Evolutionary conservation across 2,888 invertebrate genomes (phyloP).

Genomic region (Entomobrya multifasciata): DNA sequence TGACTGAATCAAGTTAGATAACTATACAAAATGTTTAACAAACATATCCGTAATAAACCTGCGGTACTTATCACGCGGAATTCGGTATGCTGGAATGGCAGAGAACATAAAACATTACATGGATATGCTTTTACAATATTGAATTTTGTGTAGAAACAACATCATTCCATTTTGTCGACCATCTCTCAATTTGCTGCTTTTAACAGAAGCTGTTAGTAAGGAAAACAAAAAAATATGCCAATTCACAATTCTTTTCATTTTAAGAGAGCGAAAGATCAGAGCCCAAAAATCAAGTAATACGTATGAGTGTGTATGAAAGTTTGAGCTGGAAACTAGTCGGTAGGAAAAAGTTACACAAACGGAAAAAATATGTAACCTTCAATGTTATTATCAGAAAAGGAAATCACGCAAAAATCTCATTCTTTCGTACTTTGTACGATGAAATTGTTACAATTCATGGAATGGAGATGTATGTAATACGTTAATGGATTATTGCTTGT

Average conservation of each 20-base stretch:
- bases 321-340: too few species aligned
- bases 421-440: too few species aligned
- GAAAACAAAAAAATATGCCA: conserved; percentile 3
- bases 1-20: too few species aligned
- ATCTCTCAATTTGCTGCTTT: background rate
- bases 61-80: too few species aligned
- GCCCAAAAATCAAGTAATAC: too few species aligned
- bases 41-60: background rate
- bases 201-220: too few species aligned
- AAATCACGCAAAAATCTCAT: conserved; percentile 49
- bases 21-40: background rate
- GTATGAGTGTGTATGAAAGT: conserved; percentile 9
- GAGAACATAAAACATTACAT: background rate
- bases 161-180: conserved; percentile 47
- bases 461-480: too few species aligned
- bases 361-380: background rate
- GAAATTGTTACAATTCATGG: background rate
- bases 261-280: background rate
- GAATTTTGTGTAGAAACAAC: conserved; percentile 31
- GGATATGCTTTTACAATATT: conserved; percentile 15
- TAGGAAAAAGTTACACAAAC: background rate
- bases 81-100: too few species aligned
- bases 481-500: background rate
- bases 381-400: conserved; percentile 46
- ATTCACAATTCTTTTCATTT: conserved; percentile 20